Conservation (phyloP, 1,140 invertebrate genomes). For the Listronotus bonariensis region DNA sequence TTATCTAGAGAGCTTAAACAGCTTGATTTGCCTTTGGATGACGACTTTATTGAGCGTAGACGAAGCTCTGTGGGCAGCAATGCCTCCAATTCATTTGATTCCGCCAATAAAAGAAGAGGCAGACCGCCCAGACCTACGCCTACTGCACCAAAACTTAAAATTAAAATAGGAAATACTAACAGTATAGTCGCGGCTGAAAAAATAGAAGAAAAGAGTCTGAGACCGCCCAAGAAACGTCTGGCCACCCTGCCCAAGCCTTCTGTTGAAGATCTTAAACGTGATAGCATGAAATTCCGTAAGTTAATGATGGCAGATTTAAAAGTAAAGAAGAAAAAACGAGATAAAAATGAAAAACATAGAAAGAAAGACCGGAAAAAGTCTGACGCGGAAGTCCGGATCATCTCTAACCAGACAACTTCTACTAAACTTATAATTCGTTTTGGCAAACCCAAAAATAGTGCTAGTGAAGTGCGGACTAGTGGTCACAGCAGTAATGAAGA, state of each 20-base stretch:
- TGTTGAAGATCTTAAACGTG: constrained; percentile 77
- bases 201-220: constrained; percentile 61
- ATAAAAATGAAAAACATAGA: constrained; percentile 68
- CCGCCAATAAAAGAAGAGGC: constrained; percentile 61
- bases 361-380: constrained; percentile 68
- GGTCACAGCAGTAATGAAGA: constrained; percentile 34
- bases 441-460: constrained; percentile 53
- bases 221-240: constrained; percentile 55
- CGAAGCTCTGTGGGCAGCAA: constrained; percentile 57
- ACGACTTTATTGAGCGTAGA: constrained; percentile 55
- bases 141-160: constrained; percentile 77
- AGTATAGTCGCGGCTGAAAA: constrained; percentile 55
- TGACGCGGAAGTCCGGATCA: constrained; percentile 62
- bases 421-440: constrained; percentile 73
- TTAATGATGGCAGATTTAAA: constrained; percentile 77
- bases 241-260: constrained; percentile 56
- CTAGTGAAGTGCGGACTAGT: constrained; percentile 30
- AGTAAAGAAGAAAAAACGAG: constrained; percentile 65
- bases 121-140: constrained; percentile 55
- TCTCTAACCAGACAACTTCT: constrained; percentile 64
- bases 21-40: constrained; percentile 58
- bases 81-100: constrained; percentile 44
- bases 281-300: constrained; percentile 86
- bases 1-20: constrained; percentile 63
- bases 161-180: constrained; percentile 77